Evolutionary conservation across 2,113 vertebrate genomes (phyloP).

Genomic region (Trichechus manatus): DNA sequence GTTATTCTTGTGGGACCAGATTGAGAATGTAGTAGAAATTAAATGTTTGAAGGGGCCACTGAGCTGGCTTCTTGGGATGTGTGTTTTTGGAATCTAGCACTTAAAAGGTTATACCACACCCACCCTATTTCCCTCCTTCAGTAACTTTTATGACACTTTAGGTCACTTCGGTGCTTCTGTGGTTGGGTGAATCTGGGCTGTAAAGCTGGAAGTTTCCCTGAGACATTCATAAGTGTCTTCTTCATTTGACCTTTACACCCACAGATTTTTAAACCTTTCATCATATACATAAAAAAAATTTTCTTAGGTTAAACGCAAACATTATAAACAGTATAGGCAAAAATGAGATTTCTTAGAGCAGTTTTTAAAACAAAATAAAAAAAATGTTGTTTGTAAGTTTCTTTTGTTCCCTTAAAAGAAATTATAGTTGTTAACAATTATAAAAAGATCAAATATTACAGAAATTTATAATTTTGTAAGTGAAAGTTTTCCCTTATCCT

Average conservation of each 20-base stretch:
- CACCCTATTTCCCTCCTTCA: background rate
- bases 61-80: background rate
- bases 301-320: background rate
- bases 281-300: background rate
- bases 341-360: slow-evolving; percentile 43
- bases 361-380: background rate
- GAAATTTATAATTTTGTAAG: slow-evolving; percentile 1
- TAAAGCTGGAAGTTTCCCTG: background rate
- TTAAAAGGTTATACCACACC: background rate
- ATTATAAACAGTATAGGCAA: background rate
- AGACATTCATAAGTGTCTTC: background rate
- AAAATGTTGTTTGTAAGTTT: background rate
- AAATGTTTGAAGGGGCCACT: background rate
- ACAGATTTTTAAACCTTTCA: slow-evolving; percentile 15
- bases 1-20: background rate
- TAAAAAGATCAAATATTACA: slow-evolving; percentile 17
- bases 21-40: background rate
- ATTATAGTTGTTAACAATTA: background rate
- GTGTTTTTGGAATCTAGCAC: background rate
- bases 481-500: slow-evolving; percentile 1
- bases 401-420: background rate
- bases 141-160: background rate
- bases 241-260: background rate
- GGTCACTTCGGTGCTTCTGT: slow-evolving; percentile 5
- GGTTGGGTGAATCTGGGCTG: background rate